Base-by-base conservation (phyloP, 2,888 invertebrate genomes). In the Hoplodrina ambigua region DNA sequence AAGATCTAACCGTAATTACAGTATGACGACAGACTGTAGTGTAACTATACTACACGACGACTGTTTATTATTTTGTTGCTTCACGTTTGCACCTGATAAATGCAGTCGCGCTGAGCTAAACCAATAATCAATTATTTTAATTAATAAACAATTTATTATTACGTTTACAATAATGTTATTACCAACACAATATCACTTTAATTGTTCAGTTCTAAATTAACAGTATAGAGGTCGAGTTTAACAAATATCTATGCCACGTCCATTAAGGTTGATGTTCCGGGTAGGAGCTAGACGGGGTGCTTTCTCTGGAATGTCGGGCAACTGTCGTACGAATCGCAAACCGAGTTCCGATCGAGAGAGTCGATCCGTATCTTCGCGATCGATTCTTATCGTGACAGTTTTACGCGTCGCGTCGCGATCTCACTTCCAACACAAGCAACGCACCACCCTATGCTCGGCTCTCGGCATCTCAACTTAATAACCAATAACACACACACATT, bases 381-480 rank as follows among this genome's bases (percentile, higher is more conserved):
- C 87, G 94, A 94, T 94, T 89, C 90, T 91, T 93, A 95, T 94
- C 94, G 86, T 85, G 94, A 93, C 94, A 94, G 93, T 93, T 94
- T 94, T 93, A 94, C 94, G 93, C 94, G 92, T 90, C 89, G 88
- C 85, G 88, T 92, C 90, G 88, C 89, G 86, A 89, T 90, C 91
- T 90, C 88, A 87, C 90, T 90, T 86, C 87, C 85, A 87, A 87
- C 88, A 88, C 88, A 86, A 82, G 78, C 85, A 78, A 82, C 81
- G 80, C 81, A 83, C 80, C 82, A 80, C 80, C 85, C 82, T 81
- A 75, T 75, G 69, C 67, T 68, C 44, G 19, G 72, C 56, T 69
- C 67, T 83, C 75, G 74, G 79, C 75, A 85, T 79, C 71, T 72
- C 63, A 71, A 62, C 70, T 63, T 81, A 75, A 64, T 78, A 63